Percentiles rank a stretch among this genome's conserved stretches.
Conservation (phyloP, 35 echinoderm and acorn worm genomes). For the Eucidaris tribuloides region DNA sequence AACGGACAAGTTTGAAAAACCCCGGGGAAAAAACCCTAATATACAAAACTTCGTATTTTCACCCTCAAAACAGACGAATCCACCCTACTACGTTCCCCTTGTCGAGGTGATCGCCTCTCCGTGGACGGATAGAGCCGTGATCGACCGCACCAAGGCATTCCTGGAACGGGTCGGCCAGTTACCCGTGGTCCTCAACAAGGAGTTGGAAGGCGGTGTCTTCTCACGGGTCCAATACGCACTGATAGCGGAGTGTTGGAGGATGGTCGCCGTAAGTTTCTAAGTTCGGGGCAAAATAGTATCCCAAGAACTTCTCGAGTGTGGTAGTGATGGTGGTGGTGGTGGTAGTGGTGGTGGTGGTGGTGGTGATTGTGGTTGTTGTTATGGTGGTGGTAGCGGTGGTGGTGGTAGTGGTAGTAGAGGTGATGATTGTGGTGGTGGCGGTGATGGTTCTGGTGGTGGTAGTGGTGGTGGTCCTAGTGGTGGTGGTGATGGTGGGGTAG, state of each 20-base stretch:
- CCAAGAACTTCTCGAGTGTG: not conserved
- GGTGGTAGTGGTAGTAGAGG: not conserved
- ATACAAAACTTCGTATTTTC: too few species aligned
- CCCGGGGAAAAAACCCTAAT: too few species aligned
- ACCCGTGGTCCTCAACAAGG: slow-evolving; percentile 61
- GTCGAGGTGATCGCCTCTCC: slow-evolving; percentile 69
- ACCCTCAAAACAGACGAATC: slow-evolving; percentile 76
- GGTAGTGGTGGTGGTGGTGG: not conserved
- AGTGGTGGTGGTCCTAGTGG: too few species aligned
- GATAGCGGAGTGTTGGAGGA: slow-evolving; percentile 61
- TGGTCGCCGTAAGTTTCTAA: slow-evolving; percentile 78
- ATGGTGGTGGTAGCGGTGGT: not conserved
- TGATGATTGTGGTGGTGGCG: not conserved
- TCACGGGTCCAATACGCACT: slow-evolving; percentile 74
- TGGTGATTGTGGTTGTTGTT: not conserved
- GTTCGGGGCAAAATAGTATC: not conserved
- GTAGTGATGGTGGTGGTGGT: not conserved
- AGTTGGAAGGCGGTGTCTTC: slow-evolving; percentile 60
- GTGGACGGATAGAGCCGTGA: slow-evolving; percentile 55
- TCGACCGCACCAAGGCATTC: slow-evolving; percentile 41
- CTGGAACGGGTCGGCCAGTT: slow-evolving; percentile 74
- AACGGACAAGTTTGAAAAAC: too few species aligned
- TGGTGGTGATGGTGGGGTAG: too few species aligned
- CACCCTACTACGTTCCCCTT: slow-evolving; percentile 76
- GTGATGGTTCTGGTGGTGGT: too few species aligned